Evolutionary conservation across 53 echinoderm and acorn worm genomes (phyloP), one percentile per base, ranked within the genome.

Genomic region (Stichopus horrens): DNA sequence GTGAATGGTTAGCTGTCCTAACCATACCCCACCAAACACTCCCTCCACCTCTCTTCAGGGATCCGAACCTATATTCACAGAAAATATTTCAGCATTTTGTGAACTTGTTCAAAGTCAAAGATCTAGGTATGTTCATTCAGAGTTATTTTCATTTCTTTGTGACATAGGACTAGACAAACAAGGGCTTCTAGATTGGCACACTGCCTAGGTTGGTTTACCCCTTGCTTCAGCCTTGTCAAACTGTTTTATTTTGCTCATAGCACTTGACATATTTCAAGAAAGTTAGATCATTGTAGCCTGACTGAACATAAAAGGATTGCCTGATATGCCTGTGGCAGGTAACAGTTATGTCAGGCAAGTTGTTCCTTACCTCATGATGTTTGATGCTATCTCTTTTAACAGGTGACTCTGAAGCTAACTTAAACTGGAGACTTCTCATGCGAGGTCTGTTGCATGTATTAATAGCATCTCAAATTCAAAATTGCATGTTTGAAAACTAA

Each of bases 21-120:
- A 99, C 96, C 71, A 94, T 94, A 22, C 99, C 99, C 37, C 96
- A 94, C 23, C 96, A 93, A 71, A 92, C 94, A 8, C 86, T 94
- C 19, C 99, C 99, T 6, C 71, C 91, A 20, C 96, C 96, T 9
- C 91, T 99, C 51, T 89, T 94, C 83, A 99, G 92, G 75, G 99
- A 99, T 76, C 99, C 99, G 4, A 99, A 99, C 87, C 93, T 93
- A 57, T 99, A 93, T 88, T 91, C 94, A 51, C 99, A 99, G 93
- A 94, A 90, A 83, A 99, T 99, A 79, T 93, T 94, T 53, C 93
- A 92, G 21, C 99, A 99, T 86, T 91, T 99, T 76, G 94, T 99
- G 82, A 99, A 98, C 58, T 73, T 99, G 13, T 99, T 99, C 91
- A 90, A 94, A 77, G 93, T 95, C 9, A 94, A 94, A 76, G 88